Base-by-base conservation (phyloP, 2,113 vertebrate species). In the Tricholaema leucomelas region DNA sequence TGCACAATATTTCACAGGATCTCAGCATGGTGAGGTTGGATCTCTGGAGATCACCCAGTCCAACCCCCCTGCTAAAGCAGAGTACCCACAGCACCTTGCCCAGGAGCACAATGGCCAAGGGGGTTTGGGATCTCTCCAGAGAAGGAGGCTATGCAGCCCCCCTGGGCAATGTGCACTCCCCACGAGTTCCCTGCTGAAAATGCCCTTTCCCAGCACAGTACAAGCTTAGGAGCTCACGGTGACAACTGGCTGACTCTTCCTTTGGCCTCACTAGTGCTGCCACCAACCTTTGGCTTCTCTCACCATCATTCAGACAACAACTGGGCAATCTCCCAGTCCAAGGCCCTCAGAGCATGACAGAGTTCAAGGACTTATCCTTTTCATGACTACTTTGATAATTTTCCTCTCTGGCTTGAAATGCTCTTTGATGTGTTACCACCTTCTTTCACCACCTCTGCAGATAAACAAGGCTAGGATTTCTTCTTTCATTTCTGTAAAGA, bases 161-260 rank as follows among this genome's bases (percentile, higher is more conserved):
- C 18, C 42, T 44, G 42, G 42, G 42, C 42, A 44, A 17, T 44
- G 42, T 44, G 42, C 16, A 15, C 15, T 44, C 12, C 0, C 46
- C 31, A 14, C 9, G 0, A 16, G 27, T 60, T 46, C 4, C 31
- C 10, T 21, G 2, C 1, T 3, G 5, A 50, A 30, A 77, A 54
- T 7, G 2, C 27, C 3, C 5, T 67, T 52, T 78, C 31, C 31
- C 42, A 81, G 16, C 31, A 70, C 14, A 10, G 12, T 11, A 14
- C 4, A 23, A 52, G 20, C 55, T 46, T 19, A 31, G 15, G 40
- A 56, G 17, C 21, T 33, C 42, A 55, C 33, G 73, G 30, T 42
- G 30, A 56, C 38, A 48, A 21, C 15, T 36, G 23, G 5, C 14
- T 54, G 30, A 36, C 27, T 61, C 46, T 10, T 36, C 7, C 7